phyloP scores from a whole-genome alignment of 2,797 vertebrate species.

The Hozukius guyotensis region DNA sequence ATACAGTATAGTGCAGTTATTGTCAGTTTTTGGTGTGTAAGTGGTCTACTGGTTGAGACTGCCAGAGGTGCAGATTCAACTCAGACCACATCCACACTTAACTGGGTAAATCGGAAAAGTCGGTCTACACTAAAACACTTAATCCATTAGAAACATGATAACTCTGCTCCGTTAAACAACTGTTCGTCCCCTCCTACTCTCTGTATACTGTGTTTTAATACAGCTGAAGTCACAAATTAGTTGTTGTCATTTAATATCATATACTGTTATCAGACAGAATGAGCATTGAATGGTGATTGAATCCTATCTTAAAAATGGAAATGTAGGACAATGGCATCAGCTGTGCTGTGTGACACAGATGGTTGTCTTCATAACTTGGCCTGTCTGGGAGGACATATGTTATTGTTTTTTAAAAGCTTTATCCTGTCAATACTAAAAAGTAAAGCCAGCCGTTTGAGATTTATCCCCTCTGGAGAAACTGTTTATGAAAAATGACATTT shows the following conservation, averaged over 20 bases:
- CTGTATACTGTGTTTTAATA: background rate
- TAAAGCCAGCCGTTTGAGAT: background rate
- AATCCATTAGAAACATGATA: background rate
- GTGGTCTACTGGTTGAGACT: too few species aligned
- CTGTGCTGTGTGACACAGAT: background rate
- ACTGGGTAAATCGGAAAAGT: background rate
- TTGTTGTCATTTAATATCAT: background rate
- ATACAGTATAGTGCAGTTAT: too few species aligned
- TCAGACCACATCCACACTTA: background rate
- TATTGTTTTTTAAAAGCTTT: background rate
- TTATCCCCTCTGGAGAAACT: background rate
- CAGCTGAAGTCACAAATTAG: background rate
- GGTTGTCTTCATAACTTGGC: background rate
- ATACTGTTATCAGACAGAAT: background rate
- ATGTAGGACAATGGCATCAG: background rate
- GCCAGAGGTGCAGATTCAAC: background rate
- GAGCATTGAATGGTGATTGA: background rate
- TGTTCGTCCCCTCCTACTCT: background rate
- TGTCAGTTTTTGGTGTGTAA: too few species aligned
- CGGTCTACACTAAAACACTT: background rate
- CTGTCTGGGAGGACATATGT: background rate
- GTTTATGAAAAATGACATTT: background rate
- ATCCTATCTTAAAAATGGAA: background rate
- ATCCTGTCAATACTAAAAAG: background rate
- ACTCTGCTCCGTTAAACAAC: background rate